phyloP scores from a whole-genome alignment of 2,888 invertebrate genomes.

The Pseudoips prasinana region DNA sequence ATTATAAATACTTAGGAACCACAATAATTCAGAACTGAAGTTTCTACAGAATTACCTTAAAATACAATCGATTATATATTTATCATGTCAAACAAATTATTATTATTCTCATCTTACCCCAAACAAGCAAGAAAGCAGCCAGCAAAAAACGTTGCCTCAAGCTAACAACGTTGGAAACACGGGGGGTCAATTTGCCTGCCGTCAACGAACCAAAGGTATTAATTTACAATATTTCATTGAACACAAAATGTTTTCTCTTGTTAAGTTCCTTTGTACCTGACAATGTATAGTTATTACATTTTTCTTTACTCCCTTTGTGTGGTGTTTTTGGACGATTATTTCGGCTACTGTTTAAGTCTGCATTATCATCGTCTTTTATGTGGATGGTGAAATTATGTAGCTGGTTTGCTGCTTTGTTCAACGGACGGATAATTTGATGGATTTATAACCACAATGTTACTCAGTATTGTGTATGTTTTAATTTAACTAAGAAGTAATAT shows the following conservation, averaged over 20 bases:
- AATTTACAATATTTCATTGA: slow-evolving; percentile 43
- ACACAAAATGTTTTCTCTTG: slow-evolving; percentile 21
- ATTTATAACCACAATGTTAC: background rate
- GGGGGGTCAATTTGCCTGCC: slow-evolving; percentile 38
- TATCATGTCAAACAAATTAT: too few relatives aligned
- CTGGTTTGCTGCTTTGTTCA: too few relatives aligned
- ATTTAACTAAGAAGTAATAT: too few relatives aligned
- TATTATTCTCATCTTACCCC: background rate
- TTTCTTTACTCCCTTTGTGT: slow-evolving; percentile 23
- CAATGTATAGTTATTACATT: slow-evolving; percentile 26
- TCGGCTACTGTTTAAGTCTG: slow-evolving; percentile 23
- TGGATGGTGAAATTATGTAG: too few relatives aligned
- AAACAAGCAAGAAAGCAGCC: slow-evolving; percentile 2
- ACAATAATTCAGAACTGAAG: too few relatives aligned
- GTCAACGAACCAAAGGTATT: slow-evolving; percentile 41
- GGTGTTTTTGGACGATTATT: slow-evolving; percentile 21
- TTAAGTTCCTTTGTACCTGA: slow-evolving; percentile 25
- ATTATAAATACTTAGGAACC: too few relatives aligned
- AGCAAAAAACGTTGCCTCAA: slow-evolving; percentile 1
- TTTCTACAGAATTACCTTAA: too few relatives aligned
- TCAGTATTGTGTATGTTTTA: too few relatives aligned
- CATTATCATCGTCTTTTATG: too few relatives aligned
- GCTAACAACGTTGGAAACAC: slow-evolving; percentile 8
- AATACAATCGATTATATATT: too few relatives aligned
- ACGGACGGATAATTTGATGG: too few relatives aligned